Evolutionary conservation across 1,140 invertebrate genomes (phyloP), one percentile per base, ranked within the genome.

Genomic region (Campoletis sonorensis): DNA sequence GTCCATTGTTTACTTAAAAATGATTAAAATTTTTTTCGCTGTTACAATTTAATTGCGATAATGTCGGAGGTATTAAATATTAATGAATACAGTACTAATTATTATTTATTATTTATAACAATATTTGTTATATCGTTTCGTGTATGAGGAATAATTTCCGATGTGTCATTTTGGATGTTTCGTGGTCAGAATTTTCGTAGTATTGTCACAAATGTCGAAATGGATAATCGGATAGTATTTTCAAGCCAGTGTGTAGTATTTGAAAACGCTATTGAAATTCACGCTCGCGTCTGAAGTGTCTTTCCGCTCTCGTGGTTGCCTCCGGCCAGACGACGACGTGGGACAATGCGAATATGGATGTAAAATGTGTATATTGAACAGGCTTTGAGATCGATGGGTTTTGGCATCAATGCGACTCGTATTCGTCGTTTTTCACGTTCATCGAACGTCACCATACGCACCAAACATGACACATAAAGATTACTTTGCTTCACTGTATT

Each of bases 291-390:
- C 51, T 61, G 21, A 61, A 77, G 37, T 27, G 27, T 61, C 54
- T 37, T 77, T 64, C 33, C 61, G 13, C 30, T 33, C 73, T 61
- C 54, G 61, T 27, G 3, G 61, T 23, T 26, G 54, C 73, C 73
- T 77, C 73, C 54, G 54, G 73, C 51, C 21, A 26, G 73, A 77
- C 51, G 64, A 77, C 73, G 51, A 21, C 51, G 73, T 37, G 27
- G 13, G 61, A 77, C 73, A 77, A 77, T 77, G 73, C 40, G 40
- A 54, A 77, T 77, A 64, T 83, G 79, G 76, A 67, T 77, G 79
- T 80, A 78, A 86, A 86, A 87, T 88, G 82, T 86, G 84, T 21
- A n/a, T 54, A 64, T 64, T 23, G 61, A 26, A 64, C 11, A 16
- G n/a, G 23, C 23, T 23, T 88, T 61, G 80, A 77, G 73, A 18